Evolutionary conservation across 1,140 invertebrate species (phyloP), one percentile per base, ranked within the genome.

Genomic region (Mamestra configurata): DNA sequence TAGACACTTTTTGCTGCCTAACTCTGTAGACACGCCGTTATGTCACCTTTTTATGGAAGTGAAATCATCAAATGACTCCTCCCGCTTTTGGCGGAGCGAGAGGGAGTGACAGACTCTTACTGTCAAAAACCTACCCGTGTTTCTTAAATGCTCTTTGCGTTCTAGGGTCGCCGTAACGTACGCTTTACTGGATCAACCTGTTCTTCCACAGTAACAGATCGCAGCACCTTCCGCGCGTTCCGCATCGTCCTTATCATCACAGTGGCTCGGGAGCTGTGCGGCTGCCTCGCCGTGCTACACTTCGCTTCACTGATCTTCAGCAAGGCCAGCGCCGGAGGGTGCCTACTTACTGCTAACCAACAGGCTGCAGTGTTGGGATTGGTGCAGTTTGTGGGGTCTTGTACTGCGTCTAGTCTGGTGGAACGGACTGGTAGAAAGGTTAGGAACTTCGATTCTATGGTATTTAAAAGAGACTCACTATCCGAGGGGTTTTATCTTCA

Each of bases 221-320:
- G 81, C 18, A 87, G 80, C 61, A 93, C 90, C 0, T 92, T 90
- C 82, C 87, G 89, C 6, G 93, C 93, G 0, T 94, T 94, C 82
- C 84, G 92, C 35, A 94, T 94, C 15, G 91, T 89, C 0, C 82
- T 94, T 1, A 90, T 84, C 0, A 92, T 94, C 75, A 94, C 91
- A 0, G 77, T 94, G 6, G 93, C 92, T 0, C 81, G 93, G 0
- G 93, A 94, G 79, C 57, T 94, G 35, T 93, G 93, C 59, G 93
- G 93, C 4, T 94, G 92, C 55, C 78, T 94, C 0, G 92, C 93
- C 0, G 93, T 94, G 0, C 79, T 94, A 0, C 92, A 94, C 81
- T 94, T 91, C 83, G 93, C 93, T 0, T 94, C 93, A 0, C 85
- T 89, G 11, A 94, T 94, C 82, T 94, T 94, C 84, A 87, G 82